Evolutionary conservation across 2,797 vertebrate genomes (phyloP), one percentile per base, ranked within the genome.

Genomic region (Moxostoma hubbsi): DNA sequence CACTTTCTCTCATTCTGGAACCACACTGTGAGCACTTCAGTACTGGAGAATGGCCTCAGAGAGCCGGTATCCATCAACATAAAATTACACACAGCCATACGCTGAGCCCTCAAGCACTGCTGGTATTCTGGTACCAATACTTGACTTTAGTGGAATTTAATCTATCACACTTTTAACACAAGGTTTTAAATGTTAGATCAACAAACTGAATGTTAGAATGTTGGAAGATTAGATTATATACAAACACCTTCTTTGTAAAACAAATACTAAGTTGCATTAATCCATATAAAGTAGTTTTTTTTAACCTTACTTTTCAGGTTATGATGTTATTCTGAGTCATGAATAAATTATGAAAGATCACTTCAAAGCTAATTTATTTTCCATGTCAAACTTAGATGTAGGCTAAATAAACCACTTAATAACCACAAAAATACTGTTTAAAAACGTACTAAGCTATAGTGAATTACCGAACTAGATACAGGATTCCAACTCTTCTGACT

Each of bases 41-140:
- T 57, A 57, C 73, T 68, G 53, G 58, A 74, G 57, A 55, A 74
- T 45, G 45, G 57, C 71, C 77, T 82, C 51, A 55, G 13, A 55
- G 81, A 74, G 66, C 75, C 73, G 47, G 67, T 84, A 73, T 66
- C 73, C 55, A 79, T 80, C 79, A 79, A 59, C 59, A 81, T 81
- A 69, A 81, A 81, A 80, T 84, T 81, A 81, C 59, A 76, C 9
- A 53, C 57, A 57, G 54, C 18, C 45, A 50, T 9, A 16, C 6
- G 6, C 10, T 63, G 43, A 68, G 59, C 67, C 49, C 49, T 24
- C 47, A 54, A 63, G 68, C 36, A 70, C 46, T 58, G 77, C 53
- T 47, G 43, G 16, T 46, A 65, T 10, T 58, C 18, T 59, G 55
- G 59, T 59, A 59, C 63, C 24, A 70, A 77, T 69, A 10, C 49